Evolutionary conservation across 2,113 vertebrate species (phyloP).

Genomic region (Poeciliopsis turrubarensis): DNA sequence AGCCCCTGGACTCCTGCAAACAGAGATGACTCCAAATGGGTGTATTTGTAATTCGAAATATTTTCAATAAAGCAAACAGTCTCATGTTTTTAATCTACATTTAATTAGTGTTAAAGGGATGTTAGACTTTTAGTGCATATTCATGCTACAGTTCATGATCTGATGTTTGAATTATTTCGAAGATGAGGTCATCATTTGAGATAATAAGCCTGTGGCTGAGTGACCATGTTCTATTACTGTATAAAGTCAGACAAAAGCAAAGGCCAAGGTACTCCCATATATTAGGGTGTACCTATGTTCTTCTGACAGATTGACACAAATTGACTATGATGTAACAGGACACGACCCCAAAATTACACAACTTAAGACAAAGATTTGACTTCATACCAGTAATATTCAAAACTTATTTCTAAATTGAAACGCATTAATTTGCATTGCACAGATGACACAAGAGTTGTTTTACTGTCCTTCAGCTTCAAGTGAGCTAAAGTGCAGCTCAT

Average conservation of each 20-base stretch:
- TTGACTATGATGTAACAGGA: background rate
- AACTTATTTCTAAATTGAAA: background rate
- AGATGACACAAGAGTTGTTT: background rate
- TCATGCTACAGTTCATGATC: background rate
- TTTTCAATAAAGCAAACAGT: background rate
- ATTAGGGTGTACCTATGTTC: background rate
- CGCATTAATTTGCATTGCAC: background rate
- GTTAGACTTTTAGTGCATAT: background rate
- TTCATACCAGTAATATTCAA: background rate
- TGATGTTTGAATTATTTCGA: background rate
- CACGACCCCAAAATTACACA: background rate
- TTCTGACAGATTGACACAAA: background rate
- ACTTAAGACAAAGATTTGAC: background rate
- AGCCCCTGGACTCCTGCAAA: background rate
- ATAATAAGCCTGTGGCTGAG: background rate
- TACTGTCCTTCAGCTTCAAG: background rate
- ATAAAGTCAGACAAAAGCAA: background rate
- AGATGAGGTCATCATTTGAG: background rate
- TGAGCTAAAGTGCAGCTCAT: background rate
- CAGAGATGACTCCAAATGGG: background rate
- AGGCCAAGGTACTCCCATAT: too few relatives aligned
- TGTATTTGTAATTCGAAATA: slow-evolving; percentile 11
- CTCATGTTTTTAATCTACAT: background rate
- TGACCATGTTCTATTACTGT: background rate
- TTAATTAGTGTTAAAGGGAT: background rate